These are phyloP conservation scores for Rhogogaster chlorosoma DNA, from an alignment of 2,888 invertebrate genomes.

Conservation along the genomic window DNA sequence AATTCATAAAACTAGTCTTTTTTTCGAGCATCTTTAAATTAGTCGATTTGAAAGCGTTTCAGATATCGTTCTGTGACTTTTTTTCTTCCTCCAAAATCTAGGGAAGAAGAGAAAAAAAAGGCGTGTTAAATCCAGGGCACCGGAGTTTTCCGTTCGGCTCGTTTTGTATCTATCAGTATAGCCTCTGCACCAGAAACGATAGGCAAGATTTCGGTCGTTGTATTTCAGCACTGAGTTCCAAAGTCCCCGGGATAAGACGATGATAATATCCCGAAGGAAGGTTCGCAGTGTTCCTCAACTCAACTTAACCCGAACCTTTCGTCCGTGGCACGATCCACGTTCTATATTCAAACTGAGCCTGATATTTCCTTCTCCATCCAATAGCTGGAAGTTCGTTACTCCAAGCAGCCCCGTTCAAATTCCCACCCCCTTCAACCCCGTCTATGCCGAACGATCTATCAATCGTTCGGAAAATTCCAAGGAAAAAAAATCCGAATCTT, in stretches of 20 bases:
- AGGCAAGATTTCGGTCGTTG: conserved; percentile 27
- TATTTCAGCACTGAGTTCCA: conserved; percentile 28
- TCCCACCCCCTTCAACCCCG: too few species aligned
- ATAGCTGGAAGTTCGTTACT: too few species aligned
- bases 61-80: background rate
- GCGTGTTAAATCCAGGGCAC: background rate
- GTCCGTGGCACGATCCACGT: background rate
- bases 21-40: background rate
- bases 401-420: too few species aligned
- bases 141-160: background rate
- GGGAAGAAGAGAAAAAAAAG: background rate
- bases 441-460: too few species aligned
- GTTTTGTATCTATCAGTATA: background rate
- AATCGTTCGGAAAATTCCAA: too few species aligned
- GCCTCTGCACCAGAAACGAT: background rate
- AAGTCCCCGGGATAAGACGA: conserved; percentile 38
- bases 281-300: conserved; percentile 14
- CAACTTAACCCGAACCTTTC: background rate
- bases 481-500: too few species aligned
- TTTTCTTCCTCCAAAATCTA: background rate
- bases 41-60: background rate
- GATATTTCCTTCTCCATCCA: too few species aligned
- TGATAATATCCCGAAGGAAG: conserved; percentile 39
- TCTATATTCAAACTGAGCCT: background rate
- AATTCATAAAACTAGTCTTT: background rate